Evolutionary conservation across 2,888 invertebrate species (phyloP).

Genomic region (Altica lythri): DNA sequence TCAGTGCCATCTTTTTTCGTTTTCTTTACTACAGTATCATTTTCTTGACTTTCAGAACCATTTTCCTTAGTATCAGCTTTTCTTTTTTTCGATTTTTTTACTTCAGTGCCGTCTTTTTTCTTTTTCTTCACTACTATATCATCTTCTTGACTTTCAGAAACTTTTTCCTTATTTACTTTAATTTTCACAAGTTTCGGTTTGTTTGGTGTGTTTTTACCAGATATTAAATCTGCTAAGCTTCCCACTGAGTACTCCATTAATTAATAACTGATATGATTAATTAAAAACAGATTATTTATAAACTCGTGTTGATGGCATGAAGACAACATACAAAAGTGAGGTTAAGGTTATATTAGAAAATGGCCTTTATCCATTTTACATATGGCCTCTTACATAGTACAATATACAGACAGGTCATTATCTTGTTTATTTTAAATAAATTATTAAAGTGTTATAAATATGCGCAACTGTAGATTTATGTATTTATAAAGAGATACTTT

Average conservation of each 20-base stretch:
- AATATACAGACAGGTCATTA: no score
- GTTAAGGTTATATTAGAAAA: no score
- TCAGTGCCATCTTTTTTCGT: not conserved
- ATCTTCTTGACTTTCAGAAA: constrained; percentile 1
- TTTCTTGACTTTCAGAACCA: constrained; percentile 15
- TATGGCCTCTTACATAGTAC: no score
- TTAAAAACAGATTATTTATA: no score
- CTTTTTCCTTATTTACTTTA: constrained; percentile 26
- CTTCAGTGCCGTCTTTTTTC: not conserved
- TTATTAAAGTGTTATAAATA: no score
- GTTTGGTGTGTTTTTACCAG: constrained; percentile 63
- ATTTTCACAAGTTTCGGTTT: constrained; percentile 57
- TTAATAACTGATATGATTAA: no score
- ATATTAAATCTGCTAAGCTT: constrained; percentile 64
- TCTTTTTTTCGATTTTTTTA: not conserved
- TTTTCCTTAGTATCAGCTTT: constrained; percentile 3
- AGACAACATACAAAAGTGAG: no score
- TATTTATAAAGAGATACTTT: no score
- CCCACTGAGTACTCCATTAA: constrained; percentile 59
- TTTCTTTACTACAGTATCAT: constrained; percentile 11
- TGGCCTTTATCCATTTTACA: no score
- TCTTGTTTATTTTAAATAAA: no score
- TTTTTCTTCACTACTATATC: not conserved
- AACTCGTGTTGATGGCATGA: no score
- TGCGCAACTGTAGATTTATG: no score